These are phyloP conservation scores for Torymus texanus DNA, from an alignment of 2,888 invertebrate genomes.

Conservation along the genomic window DNA sequence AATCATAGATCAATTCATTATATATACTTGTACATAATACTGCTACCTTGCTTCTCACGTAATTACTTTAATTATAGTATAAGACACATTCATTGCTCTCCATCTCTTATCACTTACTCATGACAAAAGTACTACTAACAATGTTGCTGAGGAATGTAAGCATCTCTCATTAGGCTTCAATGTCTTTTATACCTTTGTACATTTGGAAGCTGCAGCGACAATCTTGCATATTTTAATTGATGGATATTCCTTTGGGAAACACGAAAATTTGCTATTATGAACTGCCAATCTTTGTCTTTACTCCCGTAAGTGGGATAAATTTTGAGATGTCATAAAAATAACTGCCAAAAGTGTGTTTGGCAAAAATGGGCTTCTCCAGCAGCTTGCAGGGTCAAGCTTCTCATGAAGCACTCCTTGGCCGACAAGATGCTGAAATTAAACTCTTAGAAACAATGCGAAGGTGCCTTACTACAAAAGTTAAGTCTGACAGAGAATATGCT, in stretches of 20 bases:
- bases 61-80: too few relatives aligned
- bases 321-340: constrained; percentile 41
- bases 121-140: background rate
- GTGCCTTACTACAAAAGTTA: constrained; percentile 90
- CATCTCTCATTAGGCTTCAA: constrained; percentile 1
- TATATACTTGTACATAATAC: background rate
- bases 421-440: constrained; percentile 94
- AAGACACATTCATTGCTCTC: too few relatives aligned
- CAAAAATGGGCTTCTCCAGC: constrained; percentile 88
- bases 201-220: background rate
- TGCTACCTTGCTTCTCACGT: too few relatives aligned
- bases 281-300: background rate
- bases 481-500: constrained; percentile 94
- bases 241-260: constrained; percentile 23
- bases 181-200: background rate
- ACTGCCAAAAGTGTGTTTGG: constrained; percentile 12
- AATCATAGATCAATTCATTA: background rate
- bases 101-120: too few relatives aligned
- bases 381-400: constrained; percentile 91
- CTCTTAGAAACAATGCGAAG: constrained; percentile 94
- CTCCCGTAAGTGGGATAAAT: constrained; percentile 7
- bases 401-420: constrained; percentile 91
- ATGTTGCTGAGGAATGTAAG: constrained; percentile 10
- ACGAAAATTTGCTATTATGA: constrained; percentile 26
- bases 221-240: constrained; percentile 13